Conservation (phyloP, 1,140 invertebrate genomes). For the Paralvinella palmiformis region DNA sequence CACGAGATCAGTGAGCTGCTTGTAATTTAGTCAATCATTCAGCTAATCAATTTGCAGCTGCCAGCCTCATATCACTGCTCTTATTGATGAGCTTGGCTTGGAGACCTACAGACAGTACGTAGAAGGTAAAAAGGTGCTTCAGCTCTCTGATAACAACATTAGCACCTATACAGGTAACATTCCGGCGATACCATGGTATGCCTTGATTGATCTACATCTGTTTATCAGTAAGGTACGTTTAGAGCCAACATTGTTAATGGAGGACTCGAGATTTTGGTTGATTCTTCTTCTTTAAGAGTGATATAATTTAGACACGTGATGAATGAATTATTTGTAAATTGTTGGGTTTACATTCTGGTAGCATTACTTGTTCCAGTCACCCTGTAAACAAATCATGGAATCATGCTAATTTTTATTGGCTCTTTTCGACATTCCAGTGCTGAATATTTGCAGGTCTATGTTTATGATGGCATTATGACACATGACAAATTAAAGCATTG, state of each 20-base stretch:
- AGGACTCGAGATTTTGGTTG: no score
- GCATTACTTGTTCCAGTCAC: background rate
- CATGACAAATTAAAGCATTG: no score
- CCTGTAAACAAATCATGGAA: background rate
- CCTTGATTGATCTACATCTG: slow-evolving; percentile 42
- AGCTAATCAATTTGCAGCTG: no score
- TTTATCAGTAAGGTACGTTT: slow-evolving; percentile 32
- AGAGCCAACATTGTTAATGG: no score
- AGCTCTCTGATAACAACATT: slow-evolving; percentile 33
- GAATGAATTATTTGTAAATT: background rate
- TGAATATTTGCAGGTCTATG: no score
- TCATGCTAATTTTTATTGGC: background rate
- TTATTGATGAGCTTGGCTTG: slow-evolving; percentile 41
- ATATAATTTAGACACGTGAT: background rate
- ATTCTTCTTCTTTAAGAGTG: no score
- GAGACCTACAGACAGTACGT: slow-evolving; percentile 41
- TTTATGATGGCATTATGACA: no score
- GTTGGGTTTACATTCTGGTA: background rate
- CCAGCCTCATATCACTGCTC: slow-evolving; percentile 39
- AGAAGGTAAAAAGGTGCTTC: slow-evolving; percentile 43
- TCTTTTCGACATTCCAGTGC: background rate
- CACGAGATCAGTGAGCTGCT: no score
- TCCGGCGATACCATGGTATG: slow-evolving; percentile 41
- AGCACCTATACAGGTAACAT: slow-evolving; percentile 38
- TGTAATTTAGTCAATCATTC: no score